phyloP scores from a whole-genome alignment of 2,888 invertebrate species.

The Sericinus montela region DNA sequence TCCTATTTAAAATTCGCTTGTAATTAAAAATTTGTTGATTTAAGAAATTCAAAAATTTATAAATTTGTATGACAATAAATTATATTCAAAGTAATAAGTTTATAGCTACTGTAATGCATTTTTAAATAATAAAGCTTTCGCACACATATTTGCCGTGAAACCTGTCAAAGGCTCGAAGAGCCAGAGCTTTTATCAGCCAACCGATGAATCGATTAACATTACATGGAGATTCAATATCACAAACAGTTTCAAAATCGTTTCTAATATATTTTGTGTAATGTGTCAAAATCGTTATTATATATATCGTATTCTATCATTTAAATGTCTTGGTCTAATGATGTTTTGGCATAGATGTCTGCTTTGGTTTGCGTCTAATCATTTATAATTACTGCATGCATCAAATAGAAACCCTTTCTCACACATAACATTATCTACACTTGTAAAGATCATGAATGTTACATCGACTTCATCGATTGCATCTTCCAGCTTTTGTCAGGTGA shows the following conservation, averaged over 20 bases:
- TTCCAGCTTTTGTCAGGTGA: constrained; percentile 84
- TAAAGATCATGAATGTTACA: constrained; percentile 63
- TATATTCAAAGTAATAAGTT: constrained; percentile 15
- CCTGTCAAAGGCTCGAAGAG: constrained; percentile 68
- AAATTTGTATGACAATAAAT: background rate
- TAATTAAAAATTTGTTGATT: constrained; percentile 1
- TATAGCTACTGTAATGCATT: constrained; percentile 59
- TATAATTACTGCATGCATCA: constrained; percentile 57
- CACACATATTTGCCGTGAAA: constrained; percentile 39
- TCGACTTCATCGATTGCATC: constrained; percentile 58
- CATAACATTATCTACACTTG: constrained; percentile 60
- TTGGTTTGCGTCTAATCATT: constrained; percentile 45
- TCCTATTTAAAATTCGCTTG: constrained; percentile 13
- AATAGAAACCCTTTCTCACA: constrained; percentile 68
- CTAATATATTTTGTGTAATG: too few species aligned
- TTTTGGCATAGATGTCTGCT: constrained; percentile 41
- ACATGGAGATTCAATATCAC: constrained; percentile 52
- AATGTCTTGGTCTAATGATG: constrained; percentile 7
- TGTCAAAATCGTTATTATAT: constrained; percentile 2
- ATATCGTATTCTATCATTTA: constrained; percentile 7
- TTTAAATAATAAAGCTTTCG: constrained; percentile 53
- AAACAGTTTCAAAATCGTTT: too few species aligned
- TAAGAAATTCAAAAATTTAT: background rate
- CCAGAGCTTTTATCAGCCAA: constrained; percentile 29
- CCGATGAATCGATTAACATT: constrained; percentile 58